Conservation (phyloP, 2,888 invertebrate genomes). For the Sthenelais limicola region DNA sequence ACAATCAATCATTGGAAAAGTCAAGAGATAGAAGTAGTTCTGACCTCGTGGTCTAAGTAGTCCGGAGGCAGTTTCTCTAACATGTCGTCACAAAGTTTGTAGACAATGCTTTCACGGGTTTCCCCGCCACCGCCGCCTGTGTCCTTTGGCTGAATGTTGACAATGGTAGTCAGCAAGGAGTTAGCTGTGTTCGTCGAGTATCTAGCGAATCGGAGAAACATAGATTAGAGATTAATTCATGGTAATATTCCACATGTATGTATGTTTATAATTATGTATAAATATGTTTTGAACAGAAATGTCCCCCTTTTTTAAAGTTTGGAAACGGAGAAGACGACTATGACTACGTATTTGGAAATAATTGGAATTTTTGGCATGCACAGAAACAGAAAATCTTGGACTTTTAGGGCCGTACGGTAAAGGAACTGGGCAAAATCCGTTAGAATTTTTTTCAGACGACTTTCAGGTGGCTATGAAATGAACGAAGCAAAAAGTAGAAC, state of each 20-base stretch:
- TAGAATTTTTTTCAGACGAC: too few species aligned
- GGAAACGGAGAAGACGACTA: too few species aligned
- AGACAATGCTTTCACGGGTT: conserved; percentile 92
- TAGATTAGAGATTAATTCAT: neutral
- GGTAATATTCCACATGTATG: neutral
- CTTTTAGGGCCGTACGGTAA: too few species aligned
- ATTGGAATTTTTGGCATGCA: too few species aligned
- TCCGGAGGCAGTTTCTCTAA: conserved; percentile 86
- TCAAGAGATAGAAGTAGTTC: too few species aligned
- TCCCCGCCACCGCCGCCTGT: conserved; percentile 90
- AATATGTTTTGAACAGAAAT: neutral
- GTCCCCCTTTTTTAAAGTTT: neutral
- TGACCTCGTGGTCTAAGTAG: conserved; percentile 87
- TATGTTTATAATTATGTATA: neutral
- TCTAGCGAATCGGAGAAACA: neutral
- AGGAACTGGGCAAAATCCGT: too few species aligned
- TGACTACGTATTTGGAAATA: too few species aligned
- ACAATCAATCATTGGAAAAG: too few species aligned
- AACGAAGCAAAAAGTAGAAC: too few species aligned
- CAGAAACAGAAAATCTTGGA: too few species aligned
- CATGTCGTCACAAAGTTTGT: conserved; percentile 94
- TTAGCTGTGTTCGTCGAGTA: conserved; percentile 94
- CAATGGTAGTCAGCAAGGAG: conserved; percentile 91
- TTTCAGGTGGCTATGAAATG: too few species aligned
- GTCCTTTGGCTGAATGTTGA: conserved; percentile 98